A percentile compares a stretch with the other conserved stretches of the same genome.
Evolutionary conservation across 2,888 invertebrate genomes (phyloP).

Genomic region (Crepidodera aurea): DNA sequence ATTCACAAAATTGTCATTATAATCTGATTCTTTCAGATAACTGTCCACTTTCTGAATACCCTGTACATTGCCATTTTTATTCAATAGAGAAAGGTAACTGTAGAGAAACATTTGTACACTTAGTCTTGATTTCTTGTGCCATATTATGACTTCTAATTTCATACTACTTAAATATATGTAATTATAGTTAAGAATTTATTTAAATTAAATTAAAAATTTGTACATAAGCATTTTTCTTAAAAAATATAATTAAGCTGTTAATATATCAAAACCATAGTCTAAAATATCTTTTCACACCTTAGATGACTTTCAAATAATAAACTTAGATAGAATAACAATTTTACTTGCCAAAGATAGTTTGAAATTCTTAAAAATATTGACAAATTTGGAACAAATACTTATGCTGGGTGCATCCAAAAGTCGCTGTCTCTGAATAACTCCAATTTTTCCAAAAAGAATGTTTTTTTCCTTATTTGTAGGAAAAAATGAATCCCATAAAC

Average conservation of each 20-base stretch:
- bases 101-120: constrained; percentile 4
- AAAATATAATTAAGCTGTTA: constrained; percentile 26
- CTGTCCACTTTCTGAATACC: too few species aligned
- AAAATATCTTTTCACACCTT: constrained; percentile 26
- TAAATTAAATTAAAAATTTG: constrained; percentile 19
- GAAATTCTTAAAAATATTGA: constrained; percentile 5
- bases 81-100: not conserved
- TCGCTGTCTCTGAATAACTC: not conserved
- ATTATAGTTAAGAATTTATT: constrained; percentile 24
- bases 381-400: constrained; percentile 14
- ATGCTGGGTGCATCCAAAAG: constrained; percentile 1
- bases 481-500: too few species aligned
- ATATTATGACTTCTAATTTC: constrained; percentile 15
- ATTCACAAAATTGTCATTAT: too few species aligned
- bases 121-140: constrained; percentile 25
- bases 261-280: constrained; percentile 26
- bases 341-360: constrained; percentile 22
- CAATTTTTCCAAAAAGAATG: too few species aligned
- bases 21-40: too few species aligned
- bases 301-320: constrained; percentile 14
- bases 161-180: constrained; percentile 16
- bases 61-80: not conserved
- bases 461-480: too few species aligned
- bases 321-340: constrained; percentile 21
- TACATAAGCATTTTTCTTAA: constrained; percentile 26